Base-by-base conservation (phyloP, 2,113 vertebrate genomes). In the Lota lota region DNA sequence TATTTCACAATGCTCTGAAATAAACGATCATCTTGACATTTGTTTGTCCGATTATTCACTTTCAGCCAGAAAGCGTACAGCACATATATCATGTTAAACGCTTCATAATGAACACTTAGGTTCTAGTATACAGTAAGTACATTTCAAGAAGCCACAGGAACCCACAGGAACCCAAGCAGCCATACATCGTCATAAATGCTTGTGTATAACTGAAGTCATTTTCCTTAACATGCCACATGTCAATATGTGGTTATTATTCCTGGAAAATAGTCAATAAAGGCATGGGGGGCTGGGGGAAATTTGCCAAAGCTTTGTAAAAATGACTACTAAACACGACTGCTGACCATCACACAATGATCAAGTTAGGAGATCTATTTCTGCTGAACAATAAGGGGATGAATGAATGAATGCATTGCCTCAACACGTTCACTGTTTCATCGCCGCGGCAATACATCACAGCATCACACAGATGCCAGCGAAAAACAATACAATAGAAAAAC, bases 1-100 rank as follows among this genome's bases (percentile, higher is more conserved):
- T 85, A 84, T 77, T 74, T 87, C 86, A 82, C 80, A 77, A 86
- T 85, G 87, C 83, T 85, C 80, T 78, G 73, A 77, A 82, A 80
- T 71, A 87, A 72, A 88, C 82, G 75, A 81, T 78, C 24, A 64
- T 64, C 69, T 78, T 56, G 79, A 82, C 78, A 74, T 76, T 64
- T 47, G 74, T 75, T 74, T 69, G 78, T 76, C 76, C 69, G 66
- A 77, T 83, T 79, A 71, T 67, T 78, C 12, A 47, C 67, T 76
- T 85, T 81, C 80, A 81, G 83, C 68, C 85, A 83, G 82, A 47
- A 79, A 84, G 85, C 82, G 76, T 81, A 87, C 80, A 74, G 75
- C 80, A 85, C 82, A 79, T 81, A 83, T 85, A 86, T 77, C 58
- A 80, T 84, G 79, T 81, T 80, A 68, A 47, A 83, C 85, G 79